Percentiles rank a stretch among this genome's conserved stretches.
These are phyloP conservation scores for Equus quagga DNA, from an alignment of 2,113 vertebrate species.

Conservation along the genomic window DNA sequence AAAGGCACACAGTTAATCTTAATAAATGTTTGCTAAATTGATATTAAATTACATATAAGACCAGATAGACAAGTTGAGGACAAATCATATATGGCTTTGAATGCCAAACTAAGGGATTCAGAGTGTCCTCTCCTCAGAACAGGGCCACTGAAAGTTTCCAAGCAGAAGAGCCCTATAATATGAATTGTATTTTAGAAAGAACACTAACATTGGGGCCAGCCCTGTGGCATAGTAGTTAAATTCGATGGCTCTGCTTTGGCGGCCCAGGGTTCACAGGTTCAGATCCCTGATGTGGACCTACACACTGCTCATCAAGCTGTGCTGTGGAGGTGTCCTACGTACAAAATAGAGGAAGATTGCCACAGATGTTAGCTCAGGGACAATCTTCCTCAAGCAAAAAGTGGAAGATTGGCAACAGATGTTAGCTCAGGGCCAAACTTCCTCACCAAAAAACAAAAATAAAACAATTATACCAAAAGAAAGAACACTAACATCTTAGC, in stretches of 20 bases:
- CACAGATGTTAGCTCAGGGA: no score
- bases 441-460: no score
- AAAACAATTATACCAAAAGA: neutral
- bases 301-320: no score
- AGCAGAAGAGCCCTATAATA: neutral
- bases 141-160: neutral
- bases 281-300: no score
- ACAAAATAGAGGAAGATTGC: no score
- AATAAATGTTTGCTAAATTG: neutral
- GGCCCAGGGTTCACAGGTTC: no score
- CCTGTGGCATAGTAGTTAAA: no score
- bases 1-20: neutral
- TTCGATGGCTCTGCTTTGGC: no score
- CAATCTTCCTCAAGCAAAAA: no score
- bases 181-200: slow-evolving; percentile 1
- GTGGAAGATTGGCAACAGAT: no score
- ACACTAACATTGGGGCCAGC: neutral
- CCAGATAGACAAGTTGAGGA: neutral
- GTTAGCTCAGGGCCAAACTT: no score
- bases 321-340: no score
- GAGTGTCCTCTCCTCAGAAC: neutral
- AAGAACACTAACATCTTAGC: neutral
- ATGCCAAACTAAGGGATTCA: neutral
- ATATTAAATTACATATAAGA: neutral
- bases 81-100: neutral